Evolutionary conservation across 2,888 invertebrate genomes (phyloP), one percentile per base, ranked within the genome.

Genomic region (Phoronis australis): DNA sequence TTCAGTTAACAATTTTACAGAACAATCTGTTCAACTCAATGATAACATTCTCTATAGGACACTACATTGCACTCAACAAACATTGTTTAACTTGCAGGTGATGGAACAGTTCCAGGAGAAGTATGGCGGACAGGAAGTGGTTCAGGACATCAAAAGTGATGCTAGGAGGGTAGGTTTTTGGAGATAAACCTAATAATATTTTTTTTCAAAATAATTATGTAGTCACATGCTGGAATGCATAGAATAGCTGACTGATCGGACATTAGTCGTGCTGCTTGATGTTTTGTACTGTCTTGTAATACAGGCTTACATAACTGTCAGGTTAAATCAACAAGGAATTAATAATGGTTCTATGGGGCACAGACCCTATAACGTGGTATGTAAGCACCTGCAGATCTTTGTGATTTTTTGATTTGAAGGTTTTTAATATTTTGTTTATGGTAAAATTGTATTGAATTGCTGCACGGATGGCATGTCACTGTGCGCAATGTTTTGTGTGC

Each of bases 71-170:
- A n/a, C n/a, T n/a, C n/a, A n/a, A n/a, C n/a, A n/a, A 21, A 20
- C 9, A n/a, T 5, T 41, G 26, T 37, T 38, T 37, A 41, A 31
- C 48, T 45, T 45, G 12, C 47, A 69, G 68, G 68, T 70, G 49
- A 71, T 73, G 67, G 63, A 68, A 42, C 66, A 68, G 25, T 73
- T 73, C 55, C 66, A 71, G 47, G 62, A 63, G 38, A 67, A 65
- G 50, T 72, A 71, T 57, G 65, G 68, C 6, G 53, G 56, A 20
- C 66, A n/a, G n/a, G n/a, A n/a, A n/a, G 54, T 51, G 12, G 50
- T 52, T 20, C 57, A 61, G 44, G 70, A 72, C 52, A 64, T 70
- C 35, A 52, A 64, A 5, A 71, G 68, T 57, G 70, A 71, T 51
- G 68, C 66, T 38, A 64, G 69, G 47, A 71, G 68, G 69, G 71